These are phyloP conservation scores for Muscicapa comitata DNA, from an alignment of 2,797 vertebrate species.

Conservation along the genomic window DNA sequence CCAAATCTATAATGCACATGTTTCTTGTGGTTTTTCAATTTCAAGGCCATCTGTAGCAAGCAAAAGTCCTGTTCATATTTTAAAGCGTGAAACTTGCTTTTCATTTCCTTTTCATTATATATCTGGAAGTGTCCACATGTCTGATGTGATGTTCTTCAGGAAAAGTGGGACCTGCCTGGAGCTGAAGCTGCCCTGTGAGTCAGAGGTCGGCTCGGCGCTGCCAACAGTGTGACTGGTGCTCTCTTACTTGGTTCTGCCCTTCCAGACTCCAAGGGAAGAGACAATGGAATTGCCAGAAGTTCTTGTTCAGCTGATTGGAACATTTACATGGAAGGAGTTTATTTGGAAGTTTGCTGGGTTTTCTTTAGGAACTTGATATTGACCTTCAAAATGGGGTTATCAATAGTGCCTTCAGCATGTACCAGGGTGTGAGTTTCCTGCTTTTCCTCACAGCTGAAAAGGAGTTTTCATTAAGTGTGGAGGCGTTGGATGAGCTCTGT, in stretches of 20 bases:
- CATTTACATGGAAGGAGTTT: not conserved
- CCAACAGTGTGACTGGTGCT: accelerated
- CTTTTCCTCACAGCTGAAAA: not conserved
- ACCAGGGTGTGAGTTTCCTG: not conserved
- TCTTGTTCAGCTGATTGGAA: not conserved
- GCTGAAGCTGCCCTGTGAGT: not conserved
- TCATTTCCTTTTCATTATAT: not conserved
- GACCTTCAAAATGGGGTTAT: not conserved
- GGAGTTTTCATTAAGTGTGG: not conserved
- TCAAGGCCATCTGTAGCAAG: not conserved
- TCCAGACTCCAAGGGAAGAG: not conserved
- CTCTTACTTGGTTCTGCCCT: not conserved
- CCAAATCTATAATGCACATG: not conserved
- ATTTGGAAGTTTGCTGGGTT: not conserved
- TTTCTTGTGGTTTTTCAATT: not conserved
- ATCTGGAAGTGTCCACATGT: not conserved
- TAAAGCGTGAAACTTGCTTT: not conserved
- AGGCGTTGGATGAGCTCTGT: not conserved
- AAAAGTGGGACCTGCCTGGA: not conserved
- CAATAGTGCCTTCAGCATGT: accelerated
- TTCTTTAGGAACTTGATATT: not conserved
- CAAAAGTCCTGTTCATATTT: not conserved
- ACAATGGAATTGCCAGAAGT: not conserved
- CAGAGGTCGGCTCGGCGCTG: accelerated
- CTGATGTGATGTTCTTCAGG: not conserved